These are phyloP conservation scores for Halcyon senegalensis DNA, from an alignment of 2,113 vertebrate genomes.

Conservation along the genomic window DNA sequence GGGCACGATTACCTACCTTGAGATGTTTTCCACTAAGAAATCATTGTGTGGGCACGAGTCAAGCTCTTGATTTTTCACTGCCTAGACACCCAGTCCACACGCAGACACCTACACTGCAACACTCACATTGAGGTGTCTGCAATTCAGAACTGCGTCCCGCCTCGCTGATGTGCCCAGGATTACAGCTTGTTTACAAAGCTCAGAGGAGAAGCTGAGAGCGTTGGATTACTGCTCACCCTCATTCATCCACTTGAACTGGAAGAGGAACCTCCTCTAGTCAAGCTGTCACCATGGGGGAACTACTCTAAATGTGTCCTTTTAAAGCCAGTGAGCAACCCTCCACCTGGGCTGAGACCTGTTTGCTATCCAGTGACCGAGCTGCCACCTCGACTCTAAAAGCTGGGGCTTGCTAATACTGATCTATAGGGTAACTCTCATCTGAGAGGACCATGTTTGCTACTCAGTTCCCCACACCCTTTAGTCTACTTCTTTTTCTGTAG, in stretches of 20 bases:
- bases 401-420: neutral
- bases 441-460: neutral
- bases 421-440: neutral
- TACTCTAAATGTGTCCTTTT: neutral
- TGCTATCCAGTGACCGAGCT: neutral
- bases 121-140: neutral
- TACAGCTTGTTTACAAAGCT: neutral
- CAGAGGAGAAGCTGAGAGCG: neutral
- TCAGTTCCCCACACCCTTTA: neutral
- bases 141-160: neutral
- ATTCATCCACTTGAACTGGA: neutral
- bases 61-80: slow-evolving; percentile 52
- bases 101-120: slow-evolving; percentile 4
- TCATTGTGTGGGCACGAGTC: slow-evolving; percentile 21
- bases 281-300: neutral
- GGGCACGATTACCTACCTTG: neutral
- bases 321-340: neutral
- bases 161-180: neutral
- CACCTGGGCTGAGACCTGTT: neutral
- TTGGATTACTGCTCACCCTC: neutral
- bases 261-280: neutral
- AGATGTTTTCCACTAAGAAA: slow-evolving; percentile 40
- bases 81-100: slow-evolving; percentile 47
- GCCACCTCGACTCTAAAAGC: neutral
- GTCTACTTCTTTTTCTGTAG: neutral